phyloP scores from a whole-genome alignment of 1,140 invertebrate genomes.

The Scylla paramamosain region DNA sequence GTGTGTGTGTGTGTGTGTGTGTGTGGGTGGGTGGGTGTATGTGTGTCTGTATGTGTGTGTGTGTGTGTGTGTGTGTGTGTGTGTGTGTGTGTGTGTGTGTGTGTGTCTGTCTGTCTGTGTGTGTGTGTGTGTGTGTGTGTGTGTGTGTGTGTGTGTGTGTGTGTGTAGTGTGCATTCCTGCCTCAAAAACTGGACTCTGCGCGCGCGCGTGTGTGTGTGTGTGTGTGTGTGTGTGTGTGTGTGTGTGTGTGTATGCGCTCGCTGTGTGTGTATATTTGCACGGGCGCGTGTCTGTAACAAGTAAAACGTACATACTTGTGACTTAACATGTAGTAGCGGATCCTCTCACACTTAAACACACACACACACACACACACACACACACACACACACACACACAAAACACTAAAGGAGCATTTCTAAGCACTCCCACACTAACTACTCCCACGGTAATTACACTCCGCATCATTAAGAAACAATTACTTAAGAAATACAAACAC shows the following conservation, averaged over 20 bases:
- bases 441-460: background rate
- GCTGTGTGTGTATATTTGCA: background rate
- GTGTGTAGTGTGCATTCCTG: too few species aligned
- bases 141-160: constrained; percentile 54
- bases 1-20: constrained; percentile 49
- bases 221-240: too few species aligned
- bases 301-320: too few species aligned
- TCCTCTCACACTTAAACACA: background rate
- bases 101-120: constrained; percentile 37
- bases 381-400: constrained; percentile 41
- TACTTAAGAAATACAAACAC: background rate
- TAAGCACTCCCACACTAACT: background rate
- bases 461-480: background rate
- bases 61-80: too few species aligned
- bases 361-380: constrained; percentile 50
- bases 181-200: too few species aligned
- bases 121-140: constrained; percentile 55
- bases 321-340: background rate
- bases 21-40: constrained; percentile 48
- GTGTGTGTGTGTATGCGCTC: background rate
- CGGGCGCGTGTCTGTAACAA: too few species aligned
- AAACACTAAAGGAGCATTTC: background rate
- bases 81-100: too few species aligned
- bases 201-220: background rate
- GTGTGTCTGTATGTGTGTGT: constrained; percentile 24